A percentile compares a stretch with the other conserved stretches of the same genome.
Evolutionary conservation across 2,113 vertebrate genomes (phyloP).

Genomic region (Thunnus maccoyii): DNA sequence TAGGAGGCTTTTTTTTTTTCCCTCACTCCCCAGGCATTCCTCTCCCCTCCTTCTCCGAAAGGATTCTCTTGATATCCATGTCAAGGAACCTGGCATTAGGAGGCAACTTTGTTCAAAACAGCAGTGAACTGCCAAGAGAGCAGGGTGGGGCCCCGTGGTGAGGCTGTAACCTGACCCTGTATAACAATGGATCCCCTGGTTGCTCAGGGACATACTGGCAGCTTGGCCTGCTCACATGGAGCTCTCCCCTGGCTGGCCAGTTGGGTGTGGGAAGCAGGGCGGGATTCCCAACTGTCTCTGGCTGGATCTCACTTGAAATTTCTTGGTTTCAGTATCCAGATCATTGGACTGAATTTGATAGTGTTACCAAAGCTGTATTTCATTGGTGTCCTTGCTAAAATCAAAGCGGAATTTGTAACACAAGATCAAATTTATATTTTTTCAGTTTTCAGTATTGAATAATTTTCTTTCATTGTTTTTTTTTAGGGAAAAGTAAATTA

Average conservation of each 20-base stretch:
- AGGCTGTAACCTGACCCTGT: slow-evolving; percentile 94
- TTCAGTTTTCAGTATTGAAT: background rate
- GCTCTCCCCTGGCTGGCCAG: slow-evolving; percentile 48
- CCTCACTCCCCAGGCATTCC: slow-evolving; percentile 30
- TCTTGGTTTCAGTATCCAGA: slow-evolving; percentile 15
- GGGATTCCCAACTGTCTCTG: slow-evolving; percentile 62
- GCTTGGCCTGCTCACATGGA: slow-evolving; percentile 69
- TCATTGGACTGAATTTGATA: slow-evolving; percentile 24
- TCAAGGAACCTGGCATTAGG: slow-evolving; percentile 85
- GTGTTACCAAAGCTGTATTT: slow-evolving; percentile 1
- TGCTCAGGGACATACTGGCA: slow-evolving; percentile 83
- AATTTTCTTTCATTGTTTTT: background rate
- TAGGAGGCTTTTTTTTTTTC: slow-evolving; percentile 45
- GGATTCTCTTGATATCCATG: slow-evolving; percentile 78
- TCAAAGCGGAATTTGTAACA: slow-evolving; percentile 15
- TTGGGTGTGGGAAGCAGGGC: slow-evolving; percentile 61
- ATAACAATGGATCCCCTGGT: slow-evolving; percentile 89
- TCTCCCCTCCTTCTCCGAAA: slow-evolving; percentile 54
- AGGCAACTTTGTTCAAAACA: slow-evolving; percentile 91
- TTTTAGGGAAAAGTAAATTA: background rate
- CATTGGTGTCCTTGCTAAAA: background rate
- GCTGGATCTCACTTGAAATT: slow-evolving; percentile 28
- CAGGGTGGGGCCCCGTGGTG: slow-evolving; percentile 91
- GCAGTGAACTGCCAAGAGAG: slow-evolving; percentile 91
- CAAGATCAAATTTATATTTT: background rate